phyloP scores from a whole-genome alignment of 2,113 vertebrate species.

The Brachyhypopomus occidentalis region DNA sequence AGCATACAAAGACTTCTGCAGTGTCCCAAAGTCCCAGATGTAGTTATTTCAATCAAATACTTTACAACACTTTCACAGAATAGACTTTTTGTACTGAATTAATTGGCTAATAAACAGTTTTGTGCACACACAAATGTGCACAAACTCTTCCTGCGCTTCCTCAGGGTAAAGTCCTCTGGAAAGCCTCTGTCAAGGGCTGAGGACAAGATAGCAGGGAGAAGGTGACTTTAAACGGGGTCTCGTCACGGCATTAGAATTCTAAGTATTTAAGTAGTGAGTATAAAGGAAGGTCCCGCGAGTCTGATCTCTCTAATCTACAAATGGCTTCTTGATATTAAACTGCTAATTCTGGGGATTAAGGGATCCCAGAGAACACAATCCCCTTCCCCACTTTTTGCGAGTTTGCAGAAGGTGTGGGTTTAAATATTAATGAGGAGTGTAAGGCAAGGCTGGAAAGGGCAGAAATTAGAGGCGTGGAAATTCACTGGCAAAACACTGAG shows the following conservation, averaged over 20 bases:
- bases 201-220: constrained; percentile 42
- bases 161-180: constrained; percentile 30
- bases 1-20: constrained; percentile 45
- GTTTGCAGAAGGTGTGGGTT: constrained; percentile 63
- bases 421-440: constrained; percentile 65
- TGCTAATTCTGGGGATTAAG: constrained; percentile 67
- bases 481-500: constrained; percentile 23
- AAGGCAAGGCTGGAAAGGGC: constrained; percentile 44
- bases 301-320: constrained; percentile 68
- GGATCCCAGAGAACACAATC: constrained; percentile 66
- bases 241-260: constrained; percentile 63
- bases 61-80: constrained; percentile 41
- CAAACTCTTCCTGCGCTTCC: constrained; percentile 20
- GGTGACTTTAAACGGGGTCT: constrained; percentile 55
- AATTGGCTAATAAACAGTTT: constrained; percentile 29
- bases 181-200: constrained; percentile 30
- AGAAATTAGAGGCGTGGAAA: constrained; percentile 59
- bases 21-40: constrained; percentile 34
- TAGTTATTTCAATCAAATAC: constrained; percentile 53
- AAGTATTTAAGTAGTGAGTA: constrained; percentile 67
- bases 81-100: constrained; percentile 37
- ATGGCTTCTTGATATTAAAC: constrained; percentile 68
- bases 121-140: constrained; percentile 20
- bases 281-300: constrained; percentile 61
- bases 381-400: constrained; percentile 60